Base-by-base conservation (phyloP, 1,140 invertebrate species). In the Liolophura sinensis region DNA sequence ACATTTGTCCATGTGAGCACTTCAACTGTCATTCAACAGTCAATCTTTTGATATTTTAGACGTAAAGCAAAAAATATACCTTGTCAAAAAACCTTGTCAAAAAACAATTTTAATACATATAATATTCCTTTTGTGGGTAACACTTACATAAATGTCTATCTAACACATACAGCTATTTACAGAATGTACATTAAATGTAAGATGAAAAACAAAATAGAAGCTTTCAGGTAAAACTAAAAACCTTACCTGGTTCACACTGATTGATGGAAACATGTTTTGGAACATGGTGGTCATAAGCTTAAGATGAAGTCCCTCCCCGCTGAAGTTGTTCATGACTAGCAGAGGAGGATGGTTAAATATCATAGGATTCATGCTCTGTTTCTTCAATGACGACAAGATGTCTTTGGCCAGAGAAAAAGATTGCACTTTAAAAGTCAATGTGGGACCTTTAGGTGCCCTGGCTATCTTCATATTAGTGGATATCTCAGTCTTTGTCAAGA, bases 181-280 rank as follows among this genome's bases (percentile, higher is more conserved):
- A 40, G 31, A 40, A 3, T 40, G 31, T 5, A 40, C 3, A 40
- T 40, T 3, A 4, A 24, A 52, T 3, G 3, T 52, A 3, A 52
- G 18, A n/a, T n/a, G n/a, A n/a, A 24, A 52, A 52, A 52, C 3
- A 52, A 24, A 24, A 52, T 20, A 5, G 3, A 52, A 3, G 51
- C 51, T 4, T 24, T 52, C 22, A 52, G 51, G 51, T 3, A 52
- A 40, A 52, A 4, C 7, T 40, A 22, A 57, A 61, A 52, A 55
- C 67, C 70, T 78, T 89, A 87, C 91, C 75, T 87, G 94, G 40
- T 93, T 93, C 61, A 99, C 88, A 85, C 98, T 98, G 57, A 99
- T 95, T 0, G 93, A 91, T 0, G 97, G 97, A 84, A 99, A 98
- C 94, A 99, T 96, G 80, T 98, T 98, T 87, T 98, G 96, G 80